Evolutionary conservation across 2,888 invertebrate species (phyloP).

Genomic region (Nemoura dubitans): DNA sequence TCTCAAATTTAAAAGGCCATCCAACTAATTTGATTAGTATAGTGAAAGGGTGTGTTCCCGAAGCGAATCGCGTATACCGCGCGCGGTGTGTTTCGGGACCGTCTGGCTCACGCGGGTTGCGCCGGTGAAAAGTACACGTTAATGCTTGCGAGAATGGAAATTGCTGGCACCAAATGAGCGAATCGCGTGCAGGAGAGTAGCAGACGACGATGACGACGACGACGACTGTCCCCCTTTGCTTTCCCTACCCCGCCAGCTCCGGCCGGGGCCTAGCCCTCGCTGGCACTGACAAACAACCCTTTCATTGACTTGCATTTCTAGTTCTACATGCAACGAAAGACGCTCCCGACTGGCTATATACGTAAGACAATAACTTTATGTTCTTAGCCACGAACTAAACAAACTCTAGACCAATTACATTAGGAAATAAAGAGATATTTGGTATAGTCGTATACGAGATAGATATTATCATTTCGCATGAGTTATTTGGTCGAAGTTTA

Average conservation of each 20-base stretch:
- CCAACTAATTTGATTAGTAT: constrained; percentile 38
- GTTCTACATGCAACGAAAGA: constrained; percentile 16
- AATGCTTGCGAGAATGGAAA: constrained; percentile 26
- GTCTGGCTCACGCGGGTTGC: neutral
- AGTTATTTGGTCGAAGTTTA: neutral
- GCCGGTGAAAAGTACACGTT: constrained; percentile 28
- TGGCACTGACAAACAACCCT: constrained; percentile 39
- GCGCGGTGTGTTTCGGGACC: neutral
- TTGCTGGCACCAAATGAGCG: constrained; percentile 21
- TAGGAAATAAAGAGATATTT: constrained; percentile 18
- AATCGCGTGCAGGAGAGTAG: neutral
- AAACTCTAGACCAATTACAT: constrained; percentile 36
- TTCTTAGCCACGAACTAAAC: neutral
- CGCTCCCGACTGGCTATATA: neutral
- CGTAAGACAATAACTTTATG: constrained; percentile 30
- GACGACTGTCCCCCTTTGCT: neutral
- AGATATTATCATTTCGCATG: neutral
- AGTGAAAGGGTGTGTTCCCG: constrained; percentile 25
- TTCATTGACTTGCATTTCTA: constrained; percentile 13
- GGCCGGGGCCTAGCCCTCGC: neutral
- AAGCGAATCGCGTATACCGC: neutral
- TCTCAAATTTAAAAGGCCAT: constrained; percentile 2
- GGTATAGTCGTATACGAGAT: neutral
- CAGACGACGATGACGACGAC: neutral
- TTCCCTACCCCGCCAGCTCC: neutral